Percentiles rank a stretch among this genome's conserved stretches.
Conservation (phyloP, 2,113 vertebrate species). For the Marmota flaviventris region DNA sequence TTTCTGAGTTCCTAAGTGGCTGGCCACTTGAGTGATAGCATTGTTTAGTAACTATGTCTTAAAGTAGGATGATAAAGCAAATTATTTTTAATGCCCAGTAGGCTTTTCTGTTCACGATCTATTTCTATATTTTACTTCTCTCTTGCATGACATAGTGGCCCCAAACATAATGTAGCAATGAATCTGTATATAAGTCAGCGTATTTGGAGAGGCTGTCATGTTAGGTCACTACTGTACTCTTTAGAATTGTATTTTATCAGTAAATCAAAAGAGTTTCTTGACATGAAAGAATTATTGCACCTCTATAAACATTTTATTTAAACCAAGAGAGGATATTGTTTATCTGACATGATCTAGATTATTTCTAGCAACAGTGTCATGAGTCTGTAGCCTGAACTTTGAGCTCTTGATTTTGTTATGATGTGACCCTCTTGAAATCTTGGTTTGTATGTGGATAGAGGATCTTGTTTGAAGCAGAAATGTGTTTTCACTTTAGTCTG, state of each 20-base stretch:
- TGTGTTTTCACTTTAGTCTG: not conserved
- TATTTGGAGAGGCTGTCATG: slow-evolving; percentile 61
- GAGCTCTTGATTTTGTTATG: slow-evolving; percentile 52
- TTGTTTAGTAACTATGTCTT: not conserved
- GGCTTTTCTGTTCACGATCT: slow-evolving; percentile 1
- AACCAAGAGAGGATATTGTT: slow-evolving; percentile 67
- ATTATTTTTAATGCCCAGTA: slow-evolving; percentile 8
- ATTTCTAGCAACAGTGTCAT: slow-evolving; percentile 41
- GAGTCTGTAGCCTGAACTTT: slow-evolving; percentile 53
- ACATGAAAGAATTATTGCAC: slow-evolving; percentile 57
- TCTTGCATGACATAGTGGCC: slow-evolving; percentile 31
- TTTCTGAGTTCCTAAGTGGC: not conserved
- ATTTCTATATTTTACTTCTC: slow-evolving; percentile 27
- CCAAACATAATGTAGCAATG: slow-evolving; percentile 13
- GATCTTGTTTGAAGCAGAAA: not conserved
- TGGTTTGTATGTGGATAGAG: not conserved
- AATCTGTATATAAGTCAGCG: slow-evolving; percentile 53
- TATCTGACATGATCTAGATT: slow-evolving; percentile 1
- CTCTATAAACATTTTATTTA: slow-evolving; percentile 67
- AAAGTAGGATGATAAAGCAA: slow-evolving; percentile 31
- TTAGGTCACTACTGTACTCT: slow-evolving; percentile 43
- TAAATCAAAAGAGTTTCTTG: slow-evolving; percentile 70
- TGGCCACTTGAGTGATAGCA: not conserved
- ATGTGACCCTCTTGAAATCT: slow-evolving; percentile 61
- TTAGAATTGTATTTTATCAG: slow-evolving; percentile 62